Evolutionary conservation across 92 coral and sea anemone species (phyloP), one percentile per base, ranked within the genome.

Genomic region (Galaxea fascicularis): DNA sequence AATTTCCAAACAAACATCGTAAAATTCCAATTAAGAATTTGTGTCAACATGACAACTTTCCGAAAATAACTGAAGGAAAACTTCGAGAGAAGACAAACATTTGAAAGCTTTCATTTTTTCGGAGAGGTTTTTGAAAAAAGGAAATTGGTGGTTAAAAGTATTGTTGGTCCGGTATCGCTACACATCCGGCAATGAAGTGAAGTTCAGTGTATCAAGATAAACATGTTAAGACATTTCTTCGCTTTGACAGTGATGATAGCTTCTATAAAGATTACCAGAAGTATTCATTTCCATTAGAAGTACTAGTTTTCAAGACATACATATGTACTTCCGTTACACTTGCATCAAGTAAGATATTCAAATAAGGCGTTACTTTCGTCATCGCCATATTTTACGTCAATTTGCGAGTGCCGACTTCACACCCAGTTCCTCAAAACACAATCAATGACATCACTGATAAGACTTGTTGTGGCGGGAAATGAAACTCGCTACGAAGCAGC

Each of bases 381-480:
- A 81, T 35, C 28, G 14, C 8, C 70, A 66, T 16, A 10, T 22
- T 65, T 47, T 79, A 10, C 72, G 41, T 9, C 16, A 27, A 49
- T 49, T 17, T 73, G 12, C 27, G 21, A 14, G 71, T 27, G 24
- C 9, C 17, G 35, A 16, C n/a, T 10, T 68, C 78, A 54, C 86
- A 82, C 86, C 86, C 78, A 71, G 67, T 81, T 70, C 85, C 76
- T 74, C 27, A 4, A 8, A 44, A 45, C 15, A 44, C 17, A 24
- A 58, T 13, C 12, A 16, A 52, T 65, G 84, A 79, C 51, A 70
- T 79, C 84, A 70, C 15, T 0, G 65, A 66, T 51, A 27, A 65
- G 22, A 70, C 70, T 66, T 41, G 35, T 35, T 70, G 78, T 82
- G 86, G 86, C 78, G 86, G 78, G 86, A 82, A 82, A 82, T 69